These are phyloP conservation scores for Nephrotoma flavescens DNA, from an alignment of 2,888 invertebrate species.

Conservation along the genomic window DNA sequence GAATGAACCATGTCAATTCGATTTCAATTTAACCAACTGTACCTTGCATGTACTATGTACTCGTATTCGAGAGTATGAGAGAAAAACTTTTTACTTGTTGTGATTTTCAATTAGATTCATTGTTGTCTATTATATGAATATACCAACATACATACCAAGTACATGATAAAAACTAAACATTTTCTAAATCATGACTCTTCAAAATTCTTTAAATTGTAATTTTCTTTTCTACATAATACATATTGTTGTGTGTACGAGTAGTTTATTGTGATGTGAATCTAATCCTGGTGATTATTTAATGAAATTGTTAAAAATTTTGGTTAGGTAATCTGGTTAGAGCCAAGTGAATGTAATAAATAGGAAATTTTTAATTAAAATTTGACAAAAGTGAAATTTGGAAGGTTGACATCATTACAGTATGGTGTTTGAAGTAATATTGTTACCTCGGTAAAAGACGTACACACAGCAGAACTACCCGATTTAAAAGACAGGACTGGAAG, in stretches of 20 bases:
- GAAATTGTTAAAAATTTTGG: background rate
- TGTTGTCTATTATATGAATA: background rate
- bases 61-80: background rate
- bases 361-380: too few species aligned
- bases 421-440: too few species aligned
- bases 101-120: background rate
- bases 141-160: background rate
- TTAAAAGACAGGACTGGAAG: too few species aligned
- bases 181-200: background rate
- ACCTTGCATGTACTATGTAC: background rate
- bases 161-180: background rate
- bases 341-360: too few species aligned
- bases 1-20: background rate
- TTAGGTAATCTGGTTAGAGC: background rate
- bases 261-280: background rate
- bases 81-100: background rate
- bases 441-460: too few species aligned
- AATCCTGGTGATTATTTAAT: background rate
- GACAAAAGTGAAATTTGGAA: too few species aligned
- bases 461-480: too few species aligned
- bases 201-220: background rate
- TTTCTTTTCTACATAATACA: background rate
- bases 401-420: too few species aligned
- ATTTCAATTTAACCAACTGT: background rate
- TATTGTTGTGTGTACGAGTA: background rate